Evolutionary conservation across 1,140 invertebrate genomes (phyloP).

Genomic region (Callitettix versicolor): DNA sequence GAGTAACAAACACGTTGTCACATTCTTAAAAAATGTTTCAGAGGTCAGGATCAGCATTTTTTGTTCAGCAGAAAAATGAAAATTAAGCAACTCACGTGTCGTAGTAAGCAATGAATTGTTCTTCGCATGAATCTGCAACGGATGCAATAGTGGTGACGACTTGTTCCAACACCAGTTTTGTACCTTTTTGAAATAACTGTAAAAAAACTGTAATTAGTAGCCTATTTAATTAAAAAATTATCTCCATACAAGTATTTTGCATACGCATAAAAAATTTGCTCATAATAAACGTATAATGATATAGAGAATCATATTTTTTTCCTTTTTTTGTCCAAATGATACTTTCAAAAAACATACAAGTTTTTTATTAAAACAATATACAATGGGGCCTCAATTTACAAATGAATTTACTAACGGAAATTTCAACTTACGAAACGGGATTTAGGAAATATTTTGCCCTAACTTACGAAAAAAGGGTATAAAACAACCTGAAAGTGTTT

Average conservation of each 20-base stretch:
- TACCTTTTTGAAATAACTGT: conserved; percentile 80
- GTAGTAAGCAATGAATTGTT: conserved; percentile 77
- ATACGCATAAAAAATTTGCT: neutral
- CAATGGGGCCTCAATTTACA: too few species aligned
- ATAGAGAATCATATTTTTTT: neutral
- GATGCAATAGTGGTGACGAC: conserved; percentile 96
- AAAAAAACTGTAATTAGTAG: conserved; percentile 24
- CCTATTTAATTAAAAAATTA: neutral
- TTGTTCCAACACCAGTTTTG: conserved; percentile 94
- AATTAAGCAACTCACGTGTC: conserved; percentile 35
- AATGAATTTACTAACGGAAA: too few species aligned
- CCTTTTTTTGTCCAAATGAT: neutral
- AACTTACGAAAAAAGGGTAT: too few species aligned
- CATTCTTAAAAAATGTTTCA: too few species aligned
- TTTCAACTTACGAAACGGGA: too few species aligned
- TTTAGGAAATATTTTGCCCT: too few species aligned
- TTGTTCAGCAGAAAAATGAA: too few species aligned
- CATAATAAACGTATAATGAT: too few species aligned
- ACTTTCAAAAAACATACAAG: conserved; percentile 5
- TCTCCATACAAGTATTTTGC: neutral
- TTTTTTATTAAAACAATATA: too few species aligned
- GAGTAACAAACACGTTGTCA: too few species aligned
- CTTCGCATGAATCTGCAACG: conserved; percentile 96
- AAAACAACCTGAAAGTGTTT: too few species aligned
- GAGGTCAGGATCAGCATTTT: too few species aligned